phyloP scores from a whole-genome alignment of 1,140 invertebrate species.

The Papilio aristodemus region DNA sequence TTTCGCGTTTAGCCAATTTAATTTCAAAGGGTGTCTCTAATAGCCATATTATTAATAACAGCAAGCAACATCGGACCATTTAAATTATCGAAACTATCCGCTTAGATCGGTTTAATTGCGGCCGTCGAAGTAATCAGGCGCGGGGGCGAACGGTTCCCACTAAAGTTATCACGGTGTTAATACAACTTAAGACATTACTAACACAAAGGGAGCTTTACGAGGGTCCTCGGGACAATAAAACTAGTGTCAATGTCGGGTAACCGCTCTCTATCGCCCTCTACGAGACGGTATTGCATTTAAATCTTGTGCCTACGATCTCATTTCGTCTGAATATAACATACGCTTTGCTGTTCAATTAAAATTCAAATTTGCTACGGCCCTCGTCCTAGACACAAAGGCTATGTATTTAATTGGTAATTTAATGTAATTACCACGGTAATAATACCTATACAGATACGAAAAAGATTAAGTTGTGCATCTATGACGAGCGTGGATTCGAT shows the following conservation, averaged over 20 bases:
- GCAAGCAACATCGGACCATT: conserved; percentile 56
- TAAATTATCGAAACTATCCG: conserved; percentile 72
- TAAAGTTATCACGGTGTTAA: conserved; percentile 74
- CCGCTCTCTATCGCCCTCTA: conserved; percentile 65
- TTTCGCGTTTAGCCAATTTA: conserved; percentile 58
- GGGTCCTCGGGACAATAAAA: conserved; percentile 73
- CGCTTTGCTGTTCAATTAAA: neutral
- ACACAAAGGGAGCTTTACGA: conserved; percentile 71
- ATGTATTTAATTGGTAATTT: neutral
- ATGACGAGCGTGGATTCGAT: too few relatives aligned
- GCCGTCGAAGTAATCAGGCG: conserved; percentile 47
- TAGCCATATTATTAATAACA: conserved; percentile 57
- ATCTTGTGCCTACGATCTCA: conserved; percentile 24
- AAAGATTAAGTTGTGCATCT: too few relatives aligned
- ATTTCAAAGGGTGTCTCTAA: conserved; percentile 55
- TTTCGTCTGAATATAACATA: neutral
- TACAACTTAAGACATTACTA: conserved; percentile 76
- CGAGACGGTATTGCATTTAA: conserved; percentile 49
- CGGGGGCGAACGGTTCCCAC: conserved; percentile 49
- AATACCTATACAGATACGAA: neutral
- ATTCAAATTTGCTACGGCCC: conserved; percentile 20
- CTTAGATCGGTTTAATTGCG: conserved; percentile 57
- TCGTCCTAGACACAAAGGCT: neutral
- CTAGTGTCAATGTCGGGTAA: conserved; percentile 76
- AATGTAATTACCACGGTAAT: neutral